Evolutionary conservation across 2,797 vertebrate species (phyloP), one percentile per base, ranked within the genome.

Genomic region (Sebastes iracundus): DNA sequence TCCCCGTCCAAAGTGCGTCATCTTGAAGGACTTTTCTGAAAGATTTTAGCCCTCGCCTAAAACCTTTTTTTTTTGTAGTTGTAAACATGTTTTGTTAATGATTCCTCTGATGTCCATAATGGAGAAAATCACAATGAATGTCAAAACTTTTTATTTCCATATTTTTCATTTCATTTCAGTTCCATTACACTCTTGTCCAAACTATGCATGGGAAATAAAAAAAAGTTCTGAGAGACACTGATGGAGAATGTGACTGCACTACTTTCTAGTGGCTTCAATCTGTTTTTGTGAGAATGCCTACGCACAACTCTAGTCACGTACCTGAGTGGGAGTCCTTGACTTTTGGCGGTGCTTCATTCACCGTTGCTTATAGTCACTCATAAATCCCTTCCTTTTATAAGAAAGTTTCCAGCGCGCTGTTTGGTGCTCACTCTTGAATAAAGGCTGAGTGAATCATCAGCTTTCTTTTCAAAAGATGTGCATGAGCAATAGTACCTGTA

Each of bases 131-230:
- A 87, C 84, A 81, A 91, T 91, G 94, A 95, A 95, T 96, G 95
- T 96, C 93, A 89, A 90, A 86, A 83, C 70, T 84, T 92, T 92
- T 85, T 86, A 64, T 92, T 89, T 88, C 65, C 82, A 66, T 86
- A 56, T 65, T 82, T 89, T 86, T 66, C 6, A 72, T 75, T 89
- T 80, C 30, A 80, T 85, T 92, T 93, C 89, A 88, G 91, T 93
- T 95, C 88, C 96, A 96, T 95, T 96, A 96, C 94, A 95, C 94
- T 95, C 93, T 92, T 96, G 95, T 96, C 94, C 95, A 96, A 96
- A 96, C 96, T 97, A 97, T 97, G 96, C 96, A 97, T 97, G 96
- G 94, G 91, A 96, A 96, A 96, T 92, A 88, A 94, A 95, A 94
- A 94, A 95, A 89, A 85, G 91, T 95, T 94, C 94, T 92, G 92